A percentile compares a stretch with the other conserved stretches of the same genome.
phyloP scores from a whole-genome alignment of 2,113 vertebrate genomes.

The Mungos mungo region DNA sequence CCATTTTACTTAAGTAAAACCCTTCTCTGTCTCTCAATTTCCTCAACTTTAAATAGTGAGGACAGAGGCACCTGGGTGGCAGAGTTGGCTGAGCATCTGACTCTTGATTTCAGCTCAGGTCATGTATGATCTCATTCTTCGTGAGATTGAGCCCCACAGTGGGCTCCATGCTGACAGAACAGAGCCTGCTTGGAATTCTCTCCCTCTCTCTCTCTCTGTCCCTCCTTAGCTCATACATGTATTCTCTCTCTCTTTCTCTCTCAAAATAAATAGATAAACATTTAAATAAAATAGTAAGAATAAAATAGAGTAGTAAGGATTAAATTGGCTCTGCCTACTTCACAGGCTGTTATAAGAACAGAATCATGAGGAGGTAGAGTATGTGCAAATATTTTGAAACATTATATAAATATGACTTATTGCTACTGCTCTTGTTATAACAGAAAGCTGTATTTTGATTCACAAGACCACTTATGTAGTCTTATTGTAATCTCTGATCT shows the following conservation, averaged over 20 bases:
- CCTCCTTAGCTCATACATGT: no score
- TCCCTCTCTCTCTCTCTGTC: no score
- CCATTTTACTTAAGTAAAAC: background rate
- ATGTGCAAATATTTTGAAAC: slow-evolving; percentile 56
- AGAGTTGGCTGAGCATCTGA: no score
- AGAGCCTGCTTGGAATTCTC: no score
- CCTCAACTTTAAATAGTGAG: background rate
- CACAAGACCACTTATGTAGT: background rate
- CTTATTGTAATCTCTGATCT: slow-evolving; percentile 24
- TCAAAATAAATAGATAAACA: no score
- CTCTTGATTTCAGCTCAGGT: no score
- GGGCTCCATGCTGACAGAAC: no score
- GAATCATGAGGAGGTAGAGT: background rate
- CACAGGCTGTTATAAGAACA: background rate
- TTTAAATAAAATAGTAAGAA: no score
- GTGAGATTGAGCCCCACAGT: no score
- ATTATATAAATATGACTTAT: slow-evolving; percentile 25
- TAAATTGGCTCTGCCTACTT: background rate
- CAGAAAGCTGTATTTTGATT: slow-evolving; percentile 45
- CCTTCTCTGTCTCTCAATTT: slow-evolving; percentile 14
- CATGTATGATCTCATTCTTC: no score
- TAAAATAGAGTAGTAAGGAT: background rate
- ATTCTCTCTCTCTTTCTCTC: no score
- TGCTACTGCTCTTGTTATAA: background rate
- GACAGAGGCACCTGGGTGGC: no score